These are phyloP conservation scores for Caretta caretta DNA, from an alignment of 2,113 vertebrate genomes.

Conservation along the genomic window DNA sequence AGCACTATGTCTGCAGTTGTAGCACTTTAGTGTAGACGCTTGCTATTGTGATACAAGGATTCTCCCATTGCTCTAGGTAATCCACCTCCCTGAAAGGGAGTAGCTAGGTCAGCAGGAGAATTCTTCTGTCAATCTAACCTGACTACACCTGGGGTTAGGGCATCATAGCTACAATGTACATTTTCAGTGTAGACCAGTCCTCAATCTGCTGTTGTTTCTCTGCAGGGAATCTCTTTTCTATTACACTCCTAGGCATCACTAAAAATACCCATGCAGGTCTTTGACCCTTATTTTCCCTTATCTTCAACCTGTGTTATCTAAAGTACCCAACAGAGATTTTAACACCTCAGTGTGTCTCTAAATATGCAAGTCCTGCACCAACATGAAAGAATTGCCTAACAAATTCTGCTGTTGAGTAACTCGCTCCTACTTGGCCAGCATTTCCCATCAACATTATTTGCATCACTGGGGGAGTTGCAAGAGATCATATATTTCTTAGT, in stretches of 20 bases:
- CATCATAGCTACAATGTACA: not conserved
- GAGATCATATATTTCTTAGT: not conserved
- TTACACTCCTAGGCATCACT: not conserved
- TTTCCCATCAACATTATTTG: not conserved
- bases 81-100: not conserved
- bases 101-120: not conserved
- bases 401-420: not conserved
- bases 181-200: not conserved
- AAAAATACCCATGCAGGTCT: conserved; percentile 39
- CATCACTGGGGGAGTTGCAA: not conserved
- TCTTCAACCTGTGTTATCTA: conserved; percentile 47
- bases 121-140: not conserved
- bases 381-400: rapidly evolving
- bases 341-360: conserved; percentile 21
- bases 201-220: not conserved
- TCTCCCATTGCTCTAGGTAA: not conserved
- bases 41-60: not conserved
- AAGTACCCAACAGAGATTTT: conserved; percentile 16
- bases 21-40: not conserved
- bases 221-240: not conserved
- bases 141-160: not conserved
- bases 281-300: conserved; percentile 40
- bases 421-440: not conserved
- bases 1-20: not conserved
- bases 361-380: not conserved